Base-by-base conservation (phyloP, 2,797 vertebrate species). In the Rachycentron canadum region DNA sequence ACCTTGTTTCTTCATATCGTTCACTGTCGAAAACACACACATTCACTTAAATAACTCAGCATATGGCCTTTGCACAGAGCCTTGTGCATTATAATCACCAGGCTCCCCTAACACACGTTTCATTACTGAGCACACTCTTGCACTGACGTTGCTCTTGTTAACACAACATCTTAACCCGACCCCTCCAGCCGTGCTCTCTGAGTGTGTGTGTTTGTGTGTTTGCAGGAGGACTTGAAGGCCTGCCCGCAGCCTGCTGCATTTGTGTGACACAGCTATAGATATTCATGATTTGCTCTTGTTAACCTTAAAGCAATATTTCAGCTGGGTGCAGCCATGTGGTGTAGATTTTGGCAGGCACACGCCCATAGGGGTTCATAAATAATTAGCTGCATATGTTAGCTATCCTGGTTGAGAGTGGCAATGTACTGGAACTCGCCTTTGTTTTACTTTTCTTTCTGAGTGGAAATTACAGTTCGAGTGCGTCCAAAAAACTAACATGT, bases 271-370 rank as follows among this genome's bases (percentile, higher is more conserved):
- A 36, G 71, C 79, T 67, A 36, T 8, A 75, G 78, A 85, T 84
- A 79, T 86, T 84, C 65, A 77, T 32, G 66, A 83, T 69, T 84
- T 81, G 74, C 82, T 88, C 86, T 88, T 81, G 83, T 88, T 91
- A 88, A 91, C 86, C 86, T 86, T 73, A 69, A 82, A 87, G 82
- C 81, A 69, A 84, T 86, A 86, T 77, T 88, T 91, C 76, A 89
- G 76, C 74, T 53, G 36, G 53, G 45, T 73, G 67, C 76, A 82
- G 86, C 59, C 30, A 45, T 62, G 66, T 58, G 23, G 57, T 83
- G 86, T 78, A 71, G 78, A 67, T 84, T 84, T 86, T 92, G 87
- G 84, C 89, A 90, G 81, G 59, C 76, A 11, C 10, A 49, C 59
- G 47, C 78, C 87, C 76, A 69, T 67, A 45, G 82, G 81, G 78